Percentiles rank a stretch among this genome's conserved stretches.
Conservation (phyloP, 2,113 vertebrate species). For the Xiphorhynchus elegans region DNA sequence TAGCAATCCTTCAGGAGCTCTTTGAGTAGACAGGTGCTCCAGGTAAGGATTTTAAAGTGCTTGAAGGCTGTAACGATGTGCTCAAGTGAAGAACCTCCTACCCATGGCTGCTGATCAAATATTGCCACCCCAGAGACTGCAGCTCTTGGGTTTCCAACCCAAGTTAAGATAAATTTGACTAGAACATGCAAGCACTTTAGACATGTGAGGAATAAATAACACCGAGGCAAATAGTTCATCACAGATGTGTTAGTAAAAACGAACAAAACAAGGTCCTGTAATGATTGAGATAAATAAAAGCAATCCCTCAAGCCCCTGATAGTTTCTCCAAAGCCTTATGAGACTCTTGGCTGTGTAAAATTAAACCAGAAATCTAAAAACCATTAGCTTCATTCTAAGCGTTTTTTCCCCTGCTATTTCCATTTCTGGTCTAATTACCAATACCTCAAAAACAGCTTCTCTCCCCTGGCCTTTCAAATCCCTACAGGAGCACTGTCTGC, state of each 20-base stretch:
- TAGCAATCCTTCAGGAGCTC: background rate
- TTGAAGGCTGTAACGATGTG: fast-evolving
- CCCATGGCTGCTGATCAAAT: fast-evolving
- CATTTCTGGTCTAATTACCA: background rate
- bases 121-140: background rate
- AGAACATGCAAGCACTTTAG: background rate
- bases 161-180: fast-evolving
- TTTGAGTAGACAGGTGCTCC: fast-evolving
- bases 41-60: background rate
- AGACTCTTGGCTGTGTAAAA: background rate
- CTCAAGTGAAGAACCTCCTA: background rate
- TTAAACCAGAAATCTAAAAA: background rate
- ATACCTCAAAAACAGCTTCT: background rate
- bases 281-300: background rate
- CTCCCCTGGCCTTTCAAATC: background rate
- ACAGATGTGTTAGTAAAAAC: background rate
- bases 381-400: background rate
- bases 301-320: background rate
- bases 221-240: background rate
- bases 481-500: background rate
- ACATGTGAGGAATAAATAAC: background rate
- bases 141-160: background rate
- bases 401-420: background rate
- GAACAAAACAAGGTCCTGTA: background rate
- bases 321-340: background rate